Percentiles rank a stretch among this genome's conserved stretches.
These are phyloP conservation scores for Amblyjoppa proteus DNA, from an alignment of 2,888 invertebrate genomes.

Conservation along the genomic window DNA sequence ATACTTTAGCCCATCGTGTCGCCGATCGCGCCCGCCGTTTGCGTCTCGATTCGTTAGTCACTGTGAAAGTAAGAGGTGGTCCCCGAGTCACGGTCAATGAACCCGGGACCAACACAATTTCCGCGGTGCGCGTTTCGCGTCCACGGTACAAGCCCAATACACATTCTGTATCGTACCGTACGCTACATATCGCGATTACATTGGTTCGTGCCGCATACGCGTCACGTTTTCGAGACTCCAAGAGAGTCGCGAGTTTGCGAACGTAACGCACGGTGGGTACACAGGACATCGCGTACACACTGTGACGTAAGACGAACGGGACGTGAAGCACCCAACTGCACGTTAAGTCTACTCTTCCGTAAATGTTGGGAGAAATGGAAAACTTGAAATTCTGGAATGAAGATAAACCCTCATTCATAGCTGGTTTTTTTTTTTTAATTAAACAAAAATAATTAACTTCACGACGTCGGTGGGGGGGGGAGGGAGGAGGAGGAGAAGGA, in stretches of 20 bases:
- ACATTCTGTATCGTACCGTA: not conserved
- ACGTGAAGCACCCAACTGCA: not conserved
- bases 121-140: conserved; percentile 62
- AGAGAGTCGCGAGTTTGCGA: conserved; percentile 12
- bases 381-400: conserved; percentile 19
- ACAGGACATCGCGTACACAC: not conserved
- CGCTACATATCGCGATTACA: conserved; percentile 46
- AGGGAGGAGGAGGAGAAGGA: no score
- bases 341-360: not conserved
- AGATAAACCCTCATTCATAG: not conserved
- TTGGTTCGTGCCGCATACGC: conserved; percentile 51
- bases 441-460: not conserved
- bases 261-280: conserved; percentile 1
- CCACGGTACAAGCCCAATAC: not conserved
- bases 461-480: no score
- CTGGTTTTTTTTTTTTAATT: not conserved
- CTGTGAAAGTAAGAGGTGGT: conserved; percentile 77
- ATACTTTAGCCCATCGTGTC: not conserved
- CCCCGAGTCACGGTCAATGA: conserved; percentile 77
- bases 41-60: conserved; percentile 71
- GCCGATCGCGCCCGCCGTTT: conserved; percentile 31
- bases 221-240: conserved; percentile 45
- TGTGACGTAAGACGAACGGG: conserved; percentile 26
- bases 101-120: conserved; percentile 73
- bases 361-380: not conserved